Evolutionary conservation across 2,113 vertebrate species (phyloP).

Genomic region (Misgurnus mizolepis): DNA sequence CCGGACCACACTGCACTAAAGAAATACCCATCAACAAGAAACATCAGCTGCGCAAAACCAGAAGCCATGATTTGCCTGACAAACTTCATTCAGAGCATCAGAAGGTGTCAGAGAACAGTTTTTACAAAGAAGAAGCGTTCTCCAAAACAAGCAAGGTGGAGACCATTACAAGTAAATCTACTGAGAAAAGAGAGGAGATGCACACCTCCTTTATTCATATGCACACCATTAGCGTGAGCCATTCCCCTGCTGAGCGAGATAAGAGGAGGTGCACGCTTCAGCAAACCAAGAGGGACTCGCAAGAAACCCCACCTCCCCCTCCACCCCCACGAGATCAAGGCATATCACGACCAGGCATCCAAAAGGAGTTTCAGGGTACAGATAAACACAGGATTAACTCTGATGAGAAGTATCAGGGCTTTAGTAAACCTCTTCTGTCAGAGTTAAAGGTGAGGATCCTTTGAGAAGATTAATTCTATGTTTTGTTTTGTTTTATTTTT

Average conservation of each 20-base stretch:
- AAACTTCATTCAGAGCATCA: constrained; percentile 28
- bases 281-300: constrained; percentile 51
- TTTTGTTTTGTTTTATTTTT: background rate
- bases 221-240: constrained; percentile 58
- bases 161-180: constrained; percentile 50
- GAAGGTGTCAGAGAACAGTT: constrained; percentile 52
- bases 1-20: constrained; percentile 59
- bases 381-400: constrained; percentile 8
- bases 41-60: constrained; percentile 48
- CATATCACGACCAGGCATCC: constrained; percentile 43
- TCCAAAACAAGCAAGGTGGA: constrained; percentile 48
- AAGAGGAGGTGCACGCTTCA: constrained; percentile 51
- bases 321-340: constrained; percentile 25
- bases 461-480: background rate
- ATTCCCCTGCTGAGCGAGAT: constrained; percentile 52
- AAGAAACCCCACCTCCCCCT: constrained; percentile 45
- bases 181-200: constrained; percentile 46
- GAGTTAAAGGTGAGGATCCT: constrained; percentile 10
- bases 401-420: constrained; percentile 38
- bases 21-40: constrained; percentile 56
- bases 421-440: constrained; percentile 25
- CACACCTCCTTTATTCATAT: constrained; percentile 56
- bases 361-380: constrained; percentile 52
- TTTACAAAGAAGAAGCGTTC: constrained; percentile 41
- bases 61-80: constrained; percentile 51